Conservation (phyloP, 1,140 invertebrate species). For the Drosophila nannoptera region DNA sequence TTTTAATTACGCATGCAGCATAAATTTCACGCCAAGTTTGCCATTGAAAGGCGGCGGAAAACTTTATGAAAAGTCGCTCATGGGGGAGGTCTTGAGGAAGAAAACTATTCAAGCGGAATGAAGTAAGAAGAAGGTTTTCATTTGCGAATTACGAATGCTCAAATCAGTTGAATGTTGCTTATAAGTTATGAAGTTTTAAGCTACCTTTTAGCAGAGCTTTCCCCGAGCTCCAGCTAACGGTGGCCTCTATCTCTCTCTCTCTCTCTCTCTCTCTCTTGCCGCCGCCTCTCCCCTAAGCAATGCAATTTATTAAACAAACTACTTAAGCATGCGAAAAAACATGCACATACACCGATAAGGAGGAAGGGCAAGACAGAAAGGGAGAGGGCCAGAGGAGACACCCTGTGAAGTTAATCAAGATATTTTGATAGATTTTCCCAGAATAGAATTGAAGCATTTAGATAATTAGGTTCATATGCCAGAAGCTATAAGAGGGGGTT, state of each 20-base stretch:
- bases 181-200: conserved; percentile 24
- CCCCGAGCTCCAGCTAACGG: neutral
- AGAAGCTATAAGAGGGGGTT: too few relatives aligned
- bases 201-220: conserved; percentile 1
- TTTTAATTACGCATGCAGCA: conserved; percentile 10
- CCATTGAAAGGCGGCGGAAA: conserved; percentile 14
- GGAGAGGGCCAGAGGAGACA: neutral
- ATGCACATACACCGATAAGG: conserved; percentile 13
- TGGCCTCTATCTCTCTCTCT: neutral
- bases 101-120: conserved; percentile 16
- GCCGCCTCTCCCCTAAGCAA: conserved; percentile 26
- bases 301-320: conserved; percentile 77
- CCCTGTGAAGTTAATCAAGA: neutral
- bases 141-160: conserved; percentile 15
- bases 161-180: conserved; percentile 25
- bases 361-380: neutral
- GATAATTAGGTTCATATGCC: too few relatives aligned
- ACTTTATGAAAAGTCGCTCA: conserved; percentile 1
- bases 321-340: conserved; percentile 68
- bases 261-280: too few relatives aligned
- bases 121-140: neutral
- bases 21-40: conserved; percentile 6
- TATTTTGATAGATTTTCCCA: too few relatives aligned
- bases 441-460: too few relatives aligned
- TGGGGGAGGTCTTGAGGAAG: neutral